Conservation (phyloP, 2,797 vertebrate genomes). For the Clangula hyemalis region DNA sequence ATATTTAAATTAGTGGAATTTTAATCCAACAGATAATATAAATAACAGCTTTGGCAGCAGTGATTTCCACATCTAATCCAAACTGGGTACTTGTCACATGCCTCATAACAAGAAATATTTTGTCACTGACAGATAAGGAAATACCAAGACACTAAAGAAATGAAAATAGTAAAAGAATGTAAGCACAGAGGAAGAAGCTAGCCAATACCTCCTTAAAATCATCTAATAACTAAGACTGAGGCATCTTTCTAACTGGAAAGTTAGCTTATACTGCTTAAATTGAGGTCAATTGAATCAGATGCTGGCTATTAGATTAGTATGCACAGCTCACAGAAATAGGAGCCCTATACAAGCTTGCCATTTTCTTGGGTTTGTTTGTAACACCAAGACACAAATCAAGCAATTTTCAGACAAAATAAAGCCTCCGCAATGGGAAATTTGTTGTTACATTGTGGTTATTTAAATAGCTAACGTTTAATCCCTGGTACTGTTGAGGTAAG, state of each 20-base stretch:
- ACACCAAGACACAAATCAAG: not conserved
- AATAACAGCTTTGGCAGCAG: slow-evolving; percentile 12
- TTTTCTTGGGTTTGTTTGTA: not conserved
- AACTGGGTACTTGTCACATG: not conserved
- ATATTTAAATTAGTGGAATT: slow-evolving; percentile 9
- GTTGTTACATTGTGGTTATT: not conserved
- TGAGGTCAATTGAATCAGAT: not conserved
- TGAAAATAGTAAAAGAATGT: not conserved
- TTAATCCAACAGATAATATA: slow-evolving; percentile 24
- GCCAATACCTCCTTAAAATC: not conserved
- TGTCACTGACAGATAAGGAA: slow-evolving; percentile 8
- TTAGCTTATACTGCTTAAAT: slow-evolving; percentile 29
- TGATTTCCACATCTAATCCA: slow-evolving; percentile 40
- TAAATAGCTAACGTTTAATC: not conserved
- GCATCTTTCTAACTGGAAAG: not conserved
- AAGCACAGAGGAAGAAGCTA: slow-evolving; percentile 5
- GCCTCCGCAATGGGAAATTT: not conserved
- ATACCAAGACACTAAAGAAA: slow-evolving; percentile 7
- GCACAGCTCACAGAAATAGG: not conserved
- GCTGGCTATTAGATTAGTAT: slow-evolving; percentile 4
- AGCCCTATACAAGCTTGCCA: not conserved
- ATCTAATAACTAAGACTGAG: slow-evolving; percentile 21
- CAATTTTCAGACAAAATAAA: not conserved
- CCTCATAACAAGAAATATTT: not conserved
- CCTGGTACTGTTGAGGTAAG: not conserved